A percentile compares a stretch with the other conserved stretches of the same genome.
These are phyloP conservation scores for Beris chalybata DNA, from an alignment of 2,888 invertebrate species.

Conservation along the genomic window DNA sequence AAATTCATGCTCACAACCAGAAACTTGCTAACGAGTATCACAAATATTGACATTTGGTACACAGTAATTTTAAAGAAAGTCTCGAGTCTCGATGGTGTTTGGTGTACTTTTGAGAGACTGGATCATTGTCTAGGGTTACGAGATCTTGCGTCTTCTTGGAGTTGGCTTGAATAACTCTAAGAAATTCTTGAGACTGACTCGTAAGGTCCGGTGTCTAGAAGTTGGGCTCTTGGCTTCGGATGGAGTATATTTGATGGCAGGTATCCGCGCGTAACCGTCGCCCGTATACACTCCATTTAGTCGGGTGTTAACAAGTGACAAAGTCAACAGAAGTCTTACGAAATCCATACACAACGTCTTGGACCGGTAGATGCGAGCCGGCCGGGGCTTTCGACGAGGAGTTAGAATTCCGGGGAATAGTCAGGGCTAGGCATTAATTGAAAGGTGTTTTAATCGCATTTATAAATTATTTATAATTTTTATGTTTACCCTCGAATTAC, in stretches of 20 bases:
- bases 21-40: conserved; percentile 20
- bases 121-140: conserved; percentile 25
- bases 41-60: conserved; percentile 27
- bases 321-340: conserved; percentile 26
- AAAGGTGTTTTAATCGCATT: conserved; percentile 34
- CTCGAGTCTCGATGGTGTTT: background rate
- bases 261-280: conserved; percentile 28
- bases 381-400: background rate
- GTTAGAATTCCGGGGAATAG: conserved; percentile 7
- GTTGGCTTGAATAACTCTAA: background rate
- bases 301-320: conserved; percentile 31
- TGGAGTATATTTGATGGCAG: conserved; percentile 18
- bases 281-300: conserved; percentile 24
- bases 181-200: conserved; percentile 6
- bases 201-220: conserved; percentile 9
- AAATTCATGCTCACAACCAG: conserved; percentile 27
- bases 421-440: conserved; percentile 29
- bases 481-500: conserved; percentile 40
- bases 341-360: conserved; percentile 1
- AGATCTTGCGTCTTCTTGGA: conserved; percentile 11
- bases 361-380: background rate
- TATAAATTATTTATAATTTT: conserved; percentile 40
- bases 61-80: conserved; percentile 10
- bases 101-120: background rate
- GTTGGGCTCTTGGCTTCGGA: conserved; percentile 20